Percentiles rank a stretch among this genome's conserved stretches.
These are phyloP conservation scores for Ennomos erosarius DNA, from an alignment of 2,888 invertebrate genomes.

Conservation along the genomic window DNA sequence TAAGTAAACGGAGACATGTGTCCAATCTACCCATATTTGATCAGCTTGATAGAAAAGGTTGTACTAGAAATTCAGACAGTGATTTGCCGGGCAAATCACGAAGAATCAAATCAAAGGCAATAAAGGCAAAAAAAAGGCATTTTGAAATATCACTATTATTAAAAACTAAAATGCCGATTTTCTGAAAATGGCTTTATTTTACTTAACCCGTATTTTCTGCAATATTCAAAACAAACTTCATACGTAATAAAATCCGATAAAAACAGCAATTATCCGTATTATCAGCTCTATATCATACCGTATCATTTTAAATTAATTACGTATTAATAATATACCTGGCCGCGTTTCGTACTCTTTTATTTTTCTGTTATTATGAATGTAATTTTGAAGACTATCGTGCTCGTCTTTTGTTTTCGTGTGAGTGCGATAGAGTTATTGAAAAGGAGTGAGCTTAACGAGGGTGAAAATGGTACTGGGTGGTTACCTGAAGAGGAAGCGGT, in stretches of 20 bases:
- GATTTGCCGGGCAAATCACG: no score
- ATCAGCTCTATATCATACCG: conserved; percentile 24
- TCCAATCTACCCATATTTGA: no score
- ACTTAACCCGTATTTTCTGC: not conserved
- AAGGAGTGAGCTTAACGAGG: not conserved
- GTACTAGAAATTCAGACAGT: no score
- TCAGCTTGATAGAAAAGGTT: no score
- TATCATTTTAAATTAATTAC: conserved; percentile 27
- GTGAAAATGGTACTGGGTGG: not conserved
- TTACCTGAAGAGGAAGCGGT: not conserved
- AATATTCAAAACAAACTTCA: not conserved
- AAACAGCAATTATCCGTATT: conserved; percentile 9
- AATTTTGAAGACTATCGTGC: conserved; percentile 6
- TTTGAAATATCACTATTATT: no score
- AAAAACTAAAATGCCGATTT: no score
- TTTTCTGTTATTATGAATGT: conserved; percentile 15
- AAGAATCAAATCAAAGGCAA: no score
- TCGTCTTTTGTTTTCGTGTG: conserved; percentile 11
- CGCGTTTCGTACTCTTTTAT: conserved; percentile 8
- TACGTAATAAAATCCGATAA: conserved; percentile 29
- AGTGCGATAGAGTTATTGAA: conserved; percentile 12
- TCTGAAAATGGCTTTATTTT: no score
- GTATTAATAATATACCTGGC: conserved; percentile 16
- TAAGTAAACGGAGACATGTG: no score
- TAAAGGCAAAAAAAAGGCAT: no score